These are phyloP conservation scores for Actenoides lindsayi DNA, from an alignment of 2,113 vertebrate species.

Conservation along the genomic window DNA sequence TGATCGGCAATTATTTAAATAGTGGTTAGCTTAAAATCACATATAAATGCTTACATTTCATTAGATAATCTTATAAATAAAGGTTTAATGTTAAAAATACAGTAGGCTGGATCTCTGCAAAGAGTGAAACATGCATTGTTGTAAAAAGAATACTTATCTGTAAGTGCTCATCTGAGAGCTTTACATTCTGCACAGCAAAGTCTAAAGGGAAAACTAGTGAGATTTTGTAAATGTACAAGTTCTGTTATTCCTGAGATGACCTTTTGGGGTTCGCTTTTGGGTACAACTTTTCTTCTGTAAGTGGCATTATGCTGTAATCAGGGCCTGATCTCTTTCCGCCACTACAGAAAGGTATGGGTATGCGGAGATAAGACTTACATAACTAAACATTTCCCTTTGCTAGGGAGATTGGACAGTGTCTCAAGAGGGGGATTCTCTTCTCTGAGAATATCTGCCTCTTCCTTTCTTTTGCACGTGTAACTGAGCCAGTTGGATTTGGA, in stretches of 20 bases:
- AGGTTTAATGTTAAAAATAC: not conserved
- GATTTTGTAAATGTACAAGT: not conserved
- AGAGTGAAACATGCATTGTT: not conserved
- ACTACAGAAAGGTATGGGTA: not conserved
- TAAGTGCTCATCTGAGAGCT: not conserved
- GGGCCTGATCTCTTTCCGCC: not conserved
- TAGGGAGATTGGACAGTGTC: not conserved
- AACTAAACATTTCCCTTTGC: not conserved
- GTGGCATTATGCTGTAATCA: not conserved
- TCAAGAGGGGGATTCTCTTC: not conserved
- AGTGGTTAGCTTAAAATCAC: conserved; percentile 4
- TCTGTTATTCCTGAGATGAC: not conserved
- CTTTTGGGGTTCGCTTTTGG: not conserved
- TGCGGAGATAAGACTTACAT: not conserved
- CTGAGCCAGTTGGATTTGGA: not conserved
- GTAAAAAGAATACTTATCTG: not conserved
- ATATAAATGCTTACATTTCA: not conserved
- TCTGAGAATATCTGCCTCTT: not conserved
- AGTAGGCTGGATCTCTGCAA: not conserved
- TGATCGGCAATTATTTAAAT: not conserved
- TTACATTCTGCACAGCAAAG: not conserved
- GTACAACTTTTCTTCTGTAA: not conserved
- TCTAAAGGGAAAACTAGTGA: not conserved
- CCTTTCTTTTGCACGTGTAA: not conserved
- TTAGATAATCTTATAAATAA: conserved; percentile 7